These are phyloP conservation scores for Acrobasis suavella DNA, from an alignment of 2,888 invertebrate species.

Conservation along the genomic window DNA sequence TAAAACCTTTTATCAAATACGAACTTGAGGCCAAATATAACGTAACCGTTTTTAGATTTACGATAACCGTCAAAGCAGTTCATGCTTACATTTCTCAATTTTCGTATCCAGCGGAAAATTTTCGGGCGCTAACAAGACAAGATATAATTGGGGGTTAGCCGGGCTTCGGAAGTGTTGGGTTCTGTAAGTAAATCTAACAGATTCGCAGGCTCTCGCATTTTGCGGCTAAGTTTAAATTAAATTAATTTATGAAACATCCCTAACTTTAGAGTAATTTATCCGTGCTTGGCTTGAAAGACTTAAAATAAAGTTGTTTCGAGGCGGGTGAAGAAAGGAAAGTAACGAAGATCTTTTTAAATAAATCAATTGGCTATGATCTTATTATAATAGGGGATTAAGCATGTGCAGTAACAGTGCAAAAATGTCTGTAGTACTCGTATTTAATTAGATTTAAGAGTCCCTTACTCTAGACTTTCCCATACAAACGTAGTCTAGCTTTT, in stretches of 20 bases:
- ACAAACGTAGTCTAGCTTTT: too few species aligned
- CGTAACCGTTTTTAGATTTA: slow-evolving; percentile 8
- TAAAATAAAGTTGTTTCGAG: too few species aligned
- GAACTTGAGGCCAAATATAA: background rate
- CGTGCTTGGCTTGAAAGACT: background rate
- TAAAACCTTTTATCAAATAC: background rate
- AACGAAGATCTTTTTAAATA: too few species aligned
- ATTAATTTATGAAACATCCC: background rate
- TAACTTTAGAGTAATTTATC: background rate
- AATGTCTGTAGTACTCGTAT: too few species aligned
- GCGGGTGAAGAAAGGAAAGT: too few species aligned
- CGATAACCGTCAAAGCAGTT: background rate
- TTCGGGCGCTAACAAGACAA: slow-evolving; percentile 19
- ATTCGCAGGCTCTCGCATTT: background rate
- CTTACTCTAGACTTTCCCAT: too few species aligned
- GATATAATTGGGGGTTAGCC: slow-evolving; percentile 25
- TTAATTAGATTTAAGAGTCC: too few species aligned
- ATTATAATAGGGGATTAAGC: too few species aligned
- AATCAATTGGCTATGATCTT: too few species aligned
- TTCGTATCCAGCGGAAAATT: slow-evolving; percentile 24
- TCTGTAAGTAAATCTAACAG: slow-evolving; percentile 4
- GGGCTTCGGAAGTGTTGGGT: background rate
- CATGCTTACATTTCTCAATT: slow-evolving; percentile 23
- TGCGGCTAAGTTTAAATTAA: background rate
- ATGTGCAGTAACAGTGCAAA: too few species aligned